Evolutionary conservation across 2,113 vertebrate species (phyloP).

Genomic region (Eolophus roseicapilla): DNA sequence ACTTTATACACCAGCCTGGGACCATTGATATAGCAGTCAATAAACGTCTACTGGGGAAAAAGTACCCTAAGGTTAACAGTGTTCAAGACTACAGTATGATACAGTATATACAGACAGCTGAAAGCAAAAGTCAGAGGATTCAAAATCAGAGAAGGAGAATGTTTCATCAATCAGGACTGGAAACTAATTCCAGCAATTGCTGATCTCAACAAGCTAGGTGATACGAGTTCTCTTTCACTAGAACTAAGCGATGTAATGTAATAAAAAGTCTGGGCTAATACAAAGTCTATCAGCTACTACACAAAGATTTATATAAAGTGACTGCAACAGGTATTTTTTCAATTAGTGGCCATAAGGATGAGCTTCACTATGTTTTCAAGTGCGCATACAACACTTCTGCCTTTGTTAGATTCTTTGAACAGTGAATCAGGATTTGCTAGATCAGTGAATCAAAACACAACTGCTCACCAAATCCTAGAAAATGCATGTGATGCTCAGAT

Average conservation of each 20-base stretch:
- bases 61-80: slow-evolving; percentile 72
- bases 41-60: slow-evolving; percentile 59
- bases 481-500: slow-evolving; percentile 78
- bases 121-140: slow-evolving; percentile 66
- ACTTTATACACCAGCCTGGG: slow-evolving; percentile 63
- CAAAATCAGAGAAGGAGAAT: slow-evolving; percentile 52
- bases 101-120: slow-evolving; percentile 75
- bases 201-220: slow-evolving; percentile 72
- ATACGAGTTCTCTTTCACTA: slow-evolving; percentile 56
- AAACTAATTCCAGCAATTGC: slow-evolving; percentile 55
- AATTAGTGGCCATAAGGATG: slow-evolving; percentile 56
- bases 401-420: slow-evolving; percentile 51
- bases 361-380: slow-evolving; percentile 59
- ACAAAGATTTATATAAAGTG: slow-evolving; percentile 42
- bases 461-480: slow-evolving; percentile 51
- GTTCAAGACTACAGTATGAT: slow-evolving; percentile 75
- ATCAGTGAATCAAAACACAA: slow-evolving; percentile 54
- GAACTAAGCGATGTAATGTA: slow-evolving; percentile 30
- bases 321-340: slow-evolving; percentile 60
- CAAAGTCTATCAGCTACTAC: slow-evolving; percentile 35
- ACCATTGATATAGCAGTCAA: slow-evolving; percentile 52
- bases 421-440: slow-evolving; percentile 55
- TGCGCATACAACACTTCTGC: slow-evolving; percentile 47
- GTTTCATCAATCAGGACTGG: slow-evolving; percentile 73
- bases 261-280: slow-evolving; percentile 38